Evolutionary conservation across 1,140 invertebrate species (phyloP), one percentile per base, ranked within the genome.

Genomic region (Orchesella cincta): DNA sequence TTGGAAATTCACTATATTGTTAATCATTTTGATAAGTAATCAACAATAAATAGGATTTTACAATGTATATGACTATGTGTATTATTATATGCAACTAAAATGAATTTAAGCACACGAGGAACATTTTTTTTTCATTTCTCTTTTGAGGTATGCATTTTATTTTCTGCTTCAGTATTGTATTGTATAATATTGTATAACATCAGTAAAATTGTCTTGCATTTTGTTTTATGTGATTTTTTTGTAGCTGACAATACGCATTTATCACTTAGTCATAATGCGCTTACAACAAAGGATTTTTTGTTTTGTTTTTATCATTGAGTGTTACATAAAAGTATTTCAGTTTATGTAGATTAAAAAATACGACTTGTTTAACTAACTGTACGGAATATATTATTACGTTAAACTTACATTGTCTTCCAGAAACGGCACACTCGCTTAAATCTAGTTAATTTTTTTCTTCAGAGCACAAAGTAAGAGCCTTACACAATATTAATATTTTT

Each of bases 151-250:
- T 67, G 62, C 62, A 67, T 67, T 67, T 67, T 31, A 12, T 67
- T 31, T 33, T 67, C 62, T 29, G 31, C 29, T 29, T 67, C 26
- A 18, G 8, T 12, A n/a, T n/a, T 31, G 62, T 23, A 67, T 57
- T 57, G 8, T 12, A n/a, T n/a, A 67, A 29, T 23, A 67, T 67
- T 67, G 54, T 57, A 67, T 67, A 67, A 67, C 62, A 67, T 67
- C 54, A 57, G 62, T 67, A 67, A 31, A 67, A 67, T 67, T 67
- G 62, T 67, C 62, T 67, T 67, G 62, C 62, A 67, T 67, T 67
- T 33, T 67, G 8, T 3, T 67, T 67, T 67, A 12, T 67, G 8
- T 67, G 5, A 18, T 67, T 67, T 67, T 12, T 31, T 18, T 18
- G 28, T 33, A 67, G 8, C 33, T 46, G 5, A 18, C 5, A 67